phyloP scores from a whole-genome alignment of 2,888 invertebrate genomes.

The Zeuzera pyrina region DNA sequence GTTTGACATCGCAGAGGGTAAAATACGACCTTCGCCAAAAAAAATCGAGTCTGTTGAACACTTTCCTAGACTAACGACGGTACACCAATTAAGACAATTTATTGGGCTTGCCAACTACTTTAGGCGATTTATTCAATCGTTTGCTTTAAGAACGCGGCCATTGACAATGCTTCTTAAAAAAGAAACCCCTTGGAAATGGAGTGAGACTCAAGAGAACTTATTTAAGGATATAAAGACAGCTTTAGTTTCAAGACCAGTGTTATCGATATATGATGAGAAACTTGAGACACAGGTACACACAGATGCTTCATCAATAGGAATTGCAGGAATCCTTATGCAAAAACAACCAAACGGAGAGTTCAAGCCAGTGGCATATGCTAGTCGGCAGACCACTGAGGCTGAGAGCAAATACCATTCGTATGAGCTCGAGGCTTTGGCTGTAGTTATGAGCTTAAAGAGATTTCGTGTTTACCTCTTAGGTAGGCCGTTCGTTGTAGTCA shows the following conservation, averaged over 20 bases:
- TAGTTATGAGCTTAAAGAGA: no score
- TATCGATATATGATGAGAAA: conserved; percentile 24
- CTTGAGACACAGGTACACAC: conserved; percentile 25
- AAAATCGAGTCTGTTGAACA: conserved; percentile 1
- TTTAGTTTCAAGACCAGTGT: conserved; percentile 15
- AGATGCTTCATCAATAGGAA: conserved; percentile 19
- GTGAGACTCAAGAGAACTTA: neutral
- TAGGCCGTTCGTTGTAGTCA: conserved; percentile 1
- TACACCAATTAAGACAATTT: conserved; percentile 1
- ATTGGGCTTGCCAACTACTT: conserved; percentile 3
- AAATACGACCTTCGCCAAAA: neutral
- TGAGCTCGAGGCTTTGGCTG: no score
- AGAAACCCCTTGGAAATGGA: neutral
- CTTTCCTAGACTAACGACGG: neutral
- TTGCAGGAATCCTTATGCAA: conserved; percentile 1
- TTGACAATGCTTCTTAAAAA: conserved; percentile 1
- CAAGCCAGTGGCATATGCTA: conserved; percentile 4
- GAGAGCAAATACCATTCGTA: no score
- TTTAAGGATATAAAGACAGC: no score
- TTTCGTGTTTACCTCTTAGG: conserved; percentile 1
- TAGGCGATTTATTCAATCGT: neutral
- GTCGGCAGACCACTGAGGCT: no score
- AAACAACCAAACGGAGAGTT: conserved; percentile 1
- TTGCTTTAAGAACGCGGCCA: neutral
- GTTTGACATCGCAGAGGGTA: neutral